Evolutionary conservation across 2,888 invertebrate genomes (phyloP), one percentile per base, ranked within the genome.

Genomic region (Ectemnius lituratus): DNA sequence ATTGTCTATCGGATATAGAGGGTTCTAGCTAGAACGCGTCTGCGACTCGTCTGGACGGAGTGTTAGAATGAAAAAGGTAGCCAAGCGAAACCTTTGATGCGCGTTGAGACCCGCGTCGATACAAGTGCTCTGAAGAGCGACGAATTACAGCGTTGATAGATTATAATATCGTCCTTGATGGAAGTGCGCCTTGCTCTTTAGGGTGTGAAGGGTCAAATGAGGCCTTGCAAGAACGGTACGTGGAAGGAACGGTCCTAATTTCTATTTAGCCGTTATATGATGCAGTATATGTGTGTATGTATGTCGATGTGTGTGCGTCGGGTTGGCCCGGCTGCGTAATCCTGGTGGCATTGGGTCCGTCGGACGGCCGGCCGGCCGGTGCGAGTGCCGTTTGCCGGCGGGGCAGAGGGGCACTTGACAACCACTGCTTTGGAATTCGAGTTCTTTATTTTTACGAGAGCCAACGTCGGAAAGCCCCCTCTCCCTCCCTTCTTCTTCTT

Each of bases 371-470:
- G n/a, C n/a, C n/a, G n/a, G n/a, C n/a, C n/a, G n/a, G n/a, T 56
- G 59, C 71, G 62, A 73, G 20, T 20, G 20, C 20, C 20, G 20
- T 20, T 20, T 20, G 20, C 20, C 20, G 23, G 18, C 37, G 28
- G 27, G 23, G 46, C 47, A 62, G 67, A 23, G 63, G 60, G 70
- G 67, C 75, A 52, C 80, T 87, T 87, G 88, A 86, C 86, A 88
- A 85, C 85, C 88, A 85, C 88, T 88, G 88, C 85, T 88, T 86
- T 86, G 88, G 88, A 88, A 88, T 88, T 88, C 85, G 85, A 86
- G 77, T 86, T 85, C 85, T 88, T 88, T 86, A 88, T 88, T 88
- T 88, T 88, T 87, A 86, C 80, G 82, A 85, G 86, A 86, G 83
- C 82, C 79, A 81, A 79, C 82, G 85, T 83, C 84, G 79, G 84